Evolutionary conservation across 2,888 invertebrate species (phyloP), one percentile per base, ranked within the genome.

Genomic region (Platycheirus rosarum): DNA sequence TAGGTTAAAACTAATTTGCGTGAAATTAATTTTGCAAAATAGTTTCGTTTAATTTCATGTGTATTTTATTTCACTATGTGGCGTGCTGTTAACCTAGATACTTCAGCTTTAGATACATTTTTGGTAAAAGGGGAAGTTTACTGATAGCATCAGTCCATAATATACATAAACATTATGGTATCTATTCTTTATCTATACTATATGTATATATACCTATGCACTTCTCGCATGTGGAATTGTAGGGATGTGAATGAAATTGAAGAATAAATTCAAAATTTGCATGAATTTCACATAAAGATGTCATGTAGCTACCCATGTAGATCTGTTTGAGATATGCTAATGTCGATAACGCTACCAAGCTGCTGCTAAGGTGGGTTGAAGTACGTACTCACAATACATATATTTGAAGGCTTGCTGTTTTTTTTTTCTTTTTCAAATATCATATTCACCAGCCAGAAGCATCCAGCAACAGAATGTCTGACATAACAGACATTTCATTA

Each of bases 211-310:
- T 44, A 48, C 2, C 37, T 71, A 66, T 70, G 70, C 66, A 73
- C 11, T 76, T 60, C 53, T 70, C 49, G 48, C 55, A 62, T 66
- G 53, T 42, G 55, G 42, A 40, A 68, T 40, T 68, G 40, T 68
- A 29, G 20, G 62, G 40, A 57, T 73, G 44, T 62, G 51, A 60
- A 32, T 68, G 74, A 70, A 85, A 63, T 75, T 85, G 78, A 84
- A 66, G 75, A 80, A 71, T 80, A 78, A 82, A 78, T 65, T 69
- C 14, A 84, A 48, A 87, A 89, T 89, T 89, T 88, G 88, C 89
- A 89, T 89, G 87, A 89, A 89, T 87, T 88, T 87, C 88, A 85
- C 88, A 89, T 89, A 89, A 89, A 89, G 88, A 89, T 88, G 88
- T 87, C 89, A 87, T 85, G 85, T 84, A 85, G 85, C 85, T 84